Evolutionary conservation across 30 jellyfish, hydroid and myxozoan species (phyloP), one percentile per base, ranked within the genome.

Genomic region (Cassiopea xamachana): DNA sequence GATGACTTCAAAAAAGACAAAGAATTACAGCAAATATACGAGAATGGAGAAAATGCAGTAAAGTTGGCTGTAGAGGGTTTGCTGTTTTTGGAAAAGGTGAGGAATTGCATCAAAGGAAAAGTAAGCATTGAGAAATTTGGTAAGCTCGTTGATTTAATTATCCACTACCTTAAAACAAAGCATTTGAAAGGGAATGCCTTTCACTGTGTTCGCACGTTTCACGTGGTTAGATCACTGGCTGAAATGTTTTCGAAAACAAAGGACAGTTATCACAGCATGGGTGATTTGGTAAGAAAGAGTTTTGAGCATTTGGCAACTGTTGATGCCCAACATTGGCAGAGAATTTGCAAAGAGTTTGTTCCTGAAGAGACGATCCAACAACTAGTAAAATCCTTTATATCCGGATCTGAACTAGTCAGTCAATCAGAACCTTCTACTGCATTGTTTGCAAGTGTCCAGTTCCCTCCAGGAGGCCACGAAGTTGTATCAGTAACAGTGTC

Each of bases 181-280:
- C 93, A 86, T 48, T 76, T 89, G 76, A 96, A 96, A 84, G 99
- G 99, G 68, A 96, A 96, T 61, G 98, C 98, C 1, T 93, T 96
- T 72, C 98, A 90, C 70, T 93, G 98, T 62, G 44, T 96, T 10
- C 93, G 99, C 77, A 92, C 99, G 47, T 92, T 96, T 67, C 99
- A 96, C 62, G 15, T 96, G n/a, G 98, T 95, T 75, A 77, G 93
- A 43, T 87, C 92, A 13, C 60, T 95, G 58, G 95, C 97, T 16
- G 96, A 91, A 51, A 92, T 90, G 94, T 45, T 91, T 60, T 60
- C 73, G 6, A 71, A 82, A 49, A 7, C 82, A 9, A 43, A 61
- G n/a, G 83, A 68, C 13, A 78, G 50, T n/a, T 12, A 18, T 64
- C 76, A 77, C 3, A 82, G 51, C 48, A 46, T 91, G 43, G 97